Evolutionary conservation across 2,797 vertebrate species (phyloP), one percentile per base, ranked within the genome.

Genomic region (Acipenser transmontanus): DNA sequence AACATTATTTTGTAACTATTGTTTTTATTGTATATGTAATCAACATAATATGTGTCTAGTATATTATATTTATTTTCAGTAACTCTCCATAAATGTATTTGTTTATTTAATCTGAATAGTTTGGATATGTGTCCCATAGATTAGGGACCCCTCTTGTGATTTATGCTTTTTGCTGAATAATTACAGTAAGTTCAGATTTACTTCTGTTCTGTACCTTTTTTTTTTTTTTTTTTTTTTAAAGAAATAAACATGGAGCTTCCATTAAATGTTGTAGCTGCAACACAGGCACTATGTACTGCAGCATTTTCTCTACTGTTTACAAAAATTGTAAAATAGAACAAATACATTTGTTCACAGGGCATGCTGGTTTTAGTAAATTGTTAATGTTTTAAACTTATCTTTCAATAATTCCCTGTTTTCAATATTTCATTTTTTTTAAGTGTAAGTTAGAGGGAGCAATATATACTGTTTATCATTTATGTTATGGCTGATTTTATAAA

Each of bases 1-100:
- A 57, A 79, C 68, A 72, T 17, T 17, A 17, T 17, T 17, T 17
- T 17, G 17, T 17, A 17, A 17, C 17, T 17, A 17, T 17, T 17
- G 17, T 66, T 66, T 75, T 80, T 68, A 77, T 73, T 84, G 74
- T 79, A 75, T 80, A 75, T 80, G 84, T 78, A 81, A 81, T 69
- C 61, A 56, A 64, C 62, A 63, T 87, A 68, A 74, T 70, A 78
- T 77, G 11, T 57, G 82, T 86, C 78, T 77, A 78, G 79, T 76
- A 70, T 82, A 77, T 83, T 67, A 68, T 90, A 89, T 91, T 89
- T 89, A 89, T 91, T 90, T 82, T 86, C 47, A 47, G 12, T 62
- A 63, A 59, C 77, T 82, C 73, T 78, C 69, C 77, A 80, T 77
- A 82, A 72, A 72, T 84, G 20, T 34, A 34, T 34, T 34, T 34